Conservation (phyloP, 1,140 invertebrate genomes). For the Colletes latitarsis region DNA sequence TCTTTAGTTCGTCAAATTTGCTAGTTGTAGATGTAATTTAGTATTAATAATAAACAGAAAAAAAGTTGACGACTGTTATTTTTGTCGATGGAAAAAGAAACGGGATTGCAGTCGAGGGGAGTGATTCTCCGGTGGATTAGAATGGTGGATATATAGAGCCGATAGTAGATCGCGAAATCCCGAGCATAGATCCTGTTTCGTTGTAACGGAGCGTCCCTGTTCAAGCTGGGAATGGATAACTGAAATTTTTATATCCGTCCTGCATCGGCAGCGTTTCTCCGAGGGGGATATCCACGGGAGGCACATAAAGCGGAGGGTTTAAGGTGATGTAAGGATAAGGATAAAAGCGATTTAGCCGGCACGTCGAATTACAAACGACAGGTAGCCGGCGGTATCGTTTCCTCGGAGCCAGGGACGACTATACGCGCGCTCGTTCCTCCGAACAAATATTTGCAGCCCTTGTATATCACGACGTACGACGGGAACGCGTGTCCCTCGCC, state of each 20-base stretch:
- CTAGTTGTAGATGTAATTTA: too few relatives aligned
- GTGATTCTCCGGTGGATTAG: too few relatives aligned
- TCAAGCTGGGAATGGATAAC: constrained; percentile 24
- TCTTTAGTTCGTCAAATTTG: too few relatives aligned
- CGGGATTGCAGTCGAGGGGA: too few relatives aligned
- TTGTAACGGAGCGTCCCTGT: too few relatives aligned
- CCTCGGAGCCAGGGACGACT: background rate
- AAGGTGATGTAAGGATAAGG: constrained; percentile 32
- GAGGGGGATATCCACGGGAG: background rate
- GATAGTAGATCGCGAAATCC: background rate
- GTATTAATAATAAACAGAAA: too few relatives aligned
- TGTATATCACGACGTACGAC: constrained; percentile 34
- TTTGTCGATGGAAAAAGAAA: too few relatives aligned
- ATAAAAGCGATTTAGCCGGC: constrained; percentile 72
- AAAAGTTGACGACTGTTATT: too few relatives aligned
- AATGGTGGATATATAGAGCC: background rate
- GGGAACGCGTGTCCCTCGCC: constrained; percentile 35
- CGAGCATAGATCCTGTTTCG: background rate
- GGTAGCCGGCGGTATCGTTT: constrained; percentile 16
- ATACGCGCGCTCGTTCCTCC: background rate
- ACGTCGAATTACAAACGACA: constrained; percentile 70
- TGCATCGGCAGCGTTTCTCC: background rate
- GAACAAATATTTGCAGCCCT: constrained; percentile 47
- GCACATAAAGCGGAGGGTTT: constrained; percentile 41
- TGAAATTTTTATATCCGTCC: constrained; percentile 39